phyloP scores from a whole-genome alignment of 2,113 vertebrate species.

The Callorhinus ursinus region DNA sequence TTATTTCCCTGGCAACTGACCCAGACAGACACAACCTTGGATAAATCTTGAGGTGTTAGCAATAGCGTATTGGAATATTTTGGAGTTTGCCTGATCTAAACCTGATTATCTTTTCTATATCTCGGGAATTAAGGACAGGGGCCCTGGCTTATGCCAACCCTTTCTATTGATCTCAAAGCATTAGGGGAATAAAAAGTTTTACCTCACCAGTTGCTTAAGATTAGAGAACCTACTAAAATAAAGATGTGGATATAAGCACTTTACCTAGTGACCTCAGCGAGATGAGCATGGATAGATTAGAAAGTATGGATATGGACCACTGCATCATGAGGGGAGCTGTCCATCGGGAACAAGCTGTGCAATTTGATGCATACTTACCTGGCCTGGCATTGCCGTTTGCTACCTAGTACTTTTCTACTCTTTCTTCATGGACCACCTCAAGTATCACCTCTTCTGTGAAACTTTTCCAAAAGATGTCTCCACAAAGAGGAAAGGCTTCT shows the following conservation, averaged over 20 bases:
- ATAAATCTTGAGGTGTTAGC: neutral
- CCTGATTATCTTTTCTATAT: neutral
- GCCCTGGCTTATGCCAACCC: neutral
- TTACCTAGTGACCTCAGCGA: neutral
- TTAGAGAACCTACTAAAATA: neutral
- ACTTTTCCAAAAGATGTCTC: neutral
- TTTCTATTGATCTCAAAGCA: neutral
- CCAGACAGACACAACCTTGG: neutral
- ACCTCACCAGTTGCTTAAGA: neutral
- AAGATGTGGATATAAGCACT: neutral
- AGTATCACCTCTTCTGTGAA: neutral
- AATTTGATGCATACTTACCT: neutral
- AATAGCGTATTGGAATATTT: neutral
- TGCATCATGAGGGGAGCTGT: rapidly evolving
- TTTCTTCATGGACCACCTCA: neutral
- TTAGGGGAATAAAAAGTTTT: neutral
- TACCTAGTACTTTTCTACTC: neutral
- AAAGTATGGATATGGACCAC: neutral
- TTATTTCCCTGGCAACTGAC: neutral
- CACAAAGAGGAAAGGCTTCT: neutral
- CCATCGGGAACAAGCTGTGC: rapidly evolving
- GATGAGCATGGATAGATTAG: neutral
- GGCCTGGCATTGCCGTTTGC: neutral
- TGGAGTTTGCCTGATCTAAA: neutral
- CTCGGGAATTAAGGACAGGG: neutral